Base-by-base conservation (phyloP, 2,113 vertebrate genomes). In the Apus apus region DNA sequence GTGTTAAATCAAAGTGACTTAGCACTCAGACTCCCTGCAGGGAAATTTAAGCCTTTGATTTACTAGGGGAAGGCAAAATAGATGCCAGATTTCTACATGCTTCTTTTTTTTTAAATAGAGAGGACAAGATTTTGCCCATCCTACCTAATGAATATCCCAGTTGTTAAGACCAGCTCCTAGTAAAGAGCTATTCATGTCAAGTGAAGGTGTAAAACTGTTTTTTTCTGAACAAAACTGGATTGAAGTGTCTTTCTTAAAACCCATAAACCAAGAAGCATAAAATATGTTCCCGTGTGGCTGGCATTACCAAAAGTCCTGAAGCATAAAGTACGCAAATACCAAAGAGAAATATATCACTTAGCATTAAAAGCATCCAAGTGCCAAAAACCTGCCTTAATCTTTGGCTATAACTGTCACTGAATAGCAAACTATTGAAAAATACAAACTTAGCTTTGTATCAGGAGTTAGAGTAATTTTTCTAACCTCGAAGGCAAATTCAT, bases 1-100 rank as follows among this genome's bases (percentile, higher is more conserved):
- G 75, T 74, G 74, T 71, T 54, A 80, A 87, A 87, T 74, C 87
- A 90, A 91, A 93, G 67, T 38, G 64, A 45, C 20, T 94, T 67
- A 83, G 23, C 65, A 77, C 45, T 64, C n/a, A 78, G 38, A 40
- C 10, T 48, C 64, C 87, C 60, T 0, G 1, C 15, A 89, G 67
- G 40, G 32, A 88, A 90, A 88, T 48, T 20, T 32, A 74, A 92
- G 51, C 34, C 76, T 80, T 67, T 84, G 29, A 53, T 85, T 97
- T 94, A 70, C 67, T 29, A 34, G 12, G 13, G 30, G 36, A 76
- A 76, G 53, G 64, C 6, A 91, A 66, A 54, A 50, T 16, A 71
- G 51, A 53, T 48, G 58, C 32, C 85, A 89, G 26, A 83, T 51
- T 77, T 70, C 7, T 1, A 46, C 22, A 17, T 14, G 34, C 6